Percentiles rank a stretch among this genome's conserved stretches.
Conservation (phyloP, 2,113 vertebrate species). For the Ailurus styani region DNA sequence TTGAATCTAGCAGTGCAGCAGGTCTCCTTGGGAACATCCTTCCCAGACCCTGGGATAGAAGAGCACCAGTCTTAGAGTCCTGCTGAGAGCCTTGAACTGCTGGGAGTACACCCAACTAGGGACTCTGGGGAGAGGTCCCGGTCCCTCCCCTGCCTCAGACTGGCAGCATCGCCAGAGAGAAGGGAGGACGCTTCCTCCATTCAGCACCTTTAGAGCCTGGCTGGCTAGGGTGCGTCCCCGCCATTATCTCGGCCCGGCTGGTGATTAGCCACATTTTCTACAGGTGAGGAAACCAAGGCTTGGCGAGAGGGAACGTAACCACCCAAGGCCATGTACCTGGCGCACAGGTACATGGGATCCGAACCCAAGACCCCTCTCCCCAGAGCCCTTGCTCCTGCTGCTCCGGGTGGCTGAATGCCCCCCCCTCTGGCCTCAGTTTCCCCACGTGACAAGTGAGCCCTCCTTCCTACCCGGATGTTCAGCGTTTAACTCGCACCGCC, state of each 20-base stretch:
- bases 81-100: background rate
- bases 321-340: rapidly evolving
- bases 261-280: background rate
- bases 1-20: background rate
- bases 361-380: background rate
- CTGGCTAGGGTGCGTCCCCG: background rate
- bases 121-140: background rate
- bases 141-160: background rate
- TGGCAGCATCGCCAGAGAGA: background rate
- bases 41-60: background rate
- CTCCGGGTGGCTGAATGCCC: rapidly evolving
- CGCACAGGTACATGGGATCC: rapidly evolving
- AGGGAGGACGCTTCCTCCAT: background rate
- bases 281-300: background rate
- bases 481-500: background rate
- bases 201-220: slow-evolving; percentile 22
- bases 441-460: background rate
- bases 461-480: background rate
- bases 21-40: background rate
- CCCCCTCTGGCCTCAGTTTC: background rate
- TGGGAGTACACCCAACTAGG: background rate
- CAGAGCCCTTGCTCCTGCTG: background rate
- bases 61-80: background rate
- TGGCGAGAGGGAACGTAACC: background rate
- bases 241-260: background rate